A percentile compares a stretch with the other conserved stretches of the same genome.
phyloP scores from a whole-genome alignment of 30 jellyfish, hydroid and myxozoan genomes.

The Turritopsis dohrnii region DNA sequence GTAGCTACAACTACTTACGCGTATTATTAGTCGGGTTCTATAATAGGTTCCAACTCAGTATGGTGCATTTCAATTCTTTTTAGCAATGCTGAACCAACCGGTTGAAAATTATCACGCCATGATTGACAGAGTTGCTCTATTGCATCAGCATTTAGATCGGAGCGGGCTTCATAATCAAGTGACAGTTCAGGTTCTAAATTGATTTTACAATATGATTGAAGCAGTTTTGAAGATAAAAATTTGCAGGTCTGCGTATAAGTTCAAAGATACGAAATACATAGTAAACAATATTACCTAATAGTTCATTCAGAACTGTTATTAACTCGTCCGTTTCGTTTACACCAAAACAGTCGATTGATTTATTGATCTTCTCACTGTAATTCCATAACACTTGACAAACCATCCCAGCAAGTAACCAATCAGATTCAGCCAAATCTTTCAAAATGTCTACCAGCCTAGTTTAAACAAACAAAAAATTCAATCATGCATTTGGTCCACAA shows the following conservation, averaged over 20 bases:
- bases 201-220: neutral
- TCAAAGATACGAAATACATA: neutral
- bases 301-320: slow-evolving; percentile 45
- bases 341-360: slow-evolving; percentile 62
- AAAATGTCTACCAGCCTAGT: slow-evolving; percentile 68
- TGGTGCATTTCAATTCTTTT: slow-evolving; percentile 44
- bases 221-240: too few relatives aligned
- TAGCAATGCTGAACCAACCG: slow-evolving; percentile 48
- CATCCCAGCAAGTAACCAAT: slow-evolving; percentile 89
- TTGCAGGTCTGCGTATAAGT: too few relatives aligned
- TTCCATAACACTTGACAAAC: slow-evolving; percentile 86
- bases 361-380: slow-evolving; percentile 71
- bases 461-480: neutral
- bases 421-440: slow-evolving; percentile 76
- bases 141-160: slow-evolving; percentile 42
- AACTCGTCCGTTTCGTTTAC: slow-evolving; percentile 69
- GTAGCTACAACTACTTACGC: neutral
- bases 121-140: slow-evolving; percentile 39
- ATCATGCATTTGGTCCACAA: neutral
- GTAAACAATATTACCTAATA: slow-evolving; percentile 43
- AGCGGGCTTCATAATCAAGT: slow-evolving; percentile 35
- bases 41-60: slow-evolving; percentile 67
- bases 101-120: slow-evolving; percentile 75
- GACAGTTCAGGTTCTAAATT: slow-evolving; percentile 60
- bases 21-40: neutral